Evolutionary conservation across 2,888 invertebrate species (phyloP), one percentile per base, ranked within the genome.

Genomic region (Ephialtes manifestator): DNA sequence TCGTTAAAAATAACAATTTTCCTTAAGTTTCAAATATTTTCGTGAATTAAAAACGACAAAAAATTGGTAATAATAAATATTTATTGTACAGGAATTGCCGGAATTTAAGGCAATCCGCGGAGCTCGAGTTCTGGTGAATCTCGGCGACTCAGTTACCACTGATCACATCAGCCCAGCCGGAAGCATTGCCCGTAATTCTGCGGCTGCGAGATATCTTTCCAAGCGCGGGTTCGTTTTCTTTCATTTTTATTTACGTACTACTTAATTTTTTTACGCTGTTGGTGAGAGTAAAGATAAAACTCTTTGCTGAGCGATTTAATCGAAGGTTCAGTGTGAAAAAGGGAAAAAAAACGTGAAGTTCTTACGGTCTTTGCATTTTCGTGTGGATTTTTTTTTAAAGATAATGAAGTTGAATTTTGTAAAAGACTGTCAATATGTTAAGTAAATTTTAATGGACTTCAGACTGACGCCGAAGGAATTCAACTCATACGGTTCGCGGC

Each of bases 131-230:
- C 95, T 99, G 31, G 95, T 99, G 0, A 96, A 97, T 90, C 95
- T 99, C 85, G 98, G 98, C 0, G 99, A 99, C 94, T 99, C 99
- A 0, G 99, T 99, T 8, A 99, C 99, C 39, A 99, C 99, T 0
- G 99, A 99, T 95, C 99, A 99, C 94, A 99, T 99, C 87, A 99
- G 99, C 2, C 99, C 99, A 0, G 99, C 99, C 24, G 99, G 99
- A 4, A 98, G 99, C 81, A 99, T 99, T 91, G 98, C 99, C 0
- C 95, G 99, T 77, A 99, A 97, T 93, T 99, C 99, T 75, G 97
- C 99, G 0, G 99, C 99, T 0, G 98, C 98, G 0, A 95, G 98
- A 91, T 98, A 96, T 94, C 95, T 99, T 15, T 96, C 97, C 0
- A 94, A 94, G 81, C 95, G 95, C 89, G 97, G 97, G 97, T 97